Conservation (phyloP, 2,888 invertebrate species). For the Anorthoa munda region DNA sequence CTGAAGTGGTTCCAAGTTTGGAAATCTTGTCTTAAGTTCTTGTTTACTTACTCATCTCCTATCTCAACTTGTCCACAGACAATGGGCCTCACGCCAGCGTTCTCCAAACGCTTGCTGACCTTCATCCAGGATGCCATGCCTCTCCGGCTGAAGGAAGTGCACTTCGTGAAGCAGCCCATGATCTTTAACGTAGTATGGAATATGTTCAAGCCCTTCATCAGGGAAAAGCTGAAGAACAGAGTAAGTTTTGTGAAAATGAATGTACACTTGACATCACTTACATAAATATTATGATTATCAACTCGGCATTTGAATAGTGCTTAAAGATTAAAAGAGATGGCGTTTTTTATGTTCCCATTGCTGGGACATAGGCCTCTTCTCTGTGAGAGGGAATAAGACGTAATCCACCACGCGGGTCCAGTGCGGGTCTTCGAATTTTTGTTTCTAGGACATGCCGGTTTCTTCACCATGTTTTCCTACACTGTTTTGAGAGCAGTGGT, state of each 20-base stretch:
- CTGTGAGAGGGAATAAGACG: too few relatives aligned
- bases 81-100: constrained; percentile 93
- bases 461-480: too few relatives aligned
- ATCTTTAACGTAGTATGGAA: constrained; percentile 96
- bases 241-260: constrained; percentile 86
- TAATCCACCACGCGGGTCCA: too few relatives aligned
- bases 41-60: constrained; percentile 2
- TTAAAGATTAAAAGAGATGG: too few relatives aligned
- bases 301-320: not conserved
- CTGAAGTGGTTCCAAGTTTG: too few relatives aligned
- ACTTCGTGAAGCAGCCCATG: constrained; percentile 96
- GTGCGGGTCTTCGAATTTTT: too few relatives aligned
- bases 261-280: not conserved
- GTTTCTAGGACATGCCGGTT: too few relatives aligned
- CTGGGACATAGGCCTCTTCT: too few relatives aligned
- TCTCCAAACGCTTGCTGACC: constrained; percentile 94
- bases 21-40: not conserved
- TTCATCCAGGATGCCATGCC: constrained; percentile 98
- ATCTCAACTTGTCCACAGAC: constrained; percentile 82
- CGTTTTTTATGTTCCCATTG: too few relatives aligned
- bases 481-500: too few relatives aligned
- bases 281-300: not conserved
- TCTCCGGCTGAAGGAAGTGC: constrained; percentile 95
- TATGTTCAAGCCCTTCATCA: constrained; percentile 96
- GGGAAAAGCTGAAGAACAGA: constrained; percentile 94